Evolutionary conservation across 1,140 invertebrate genomes (phyloP), one percentile per base, ranked within the genome.

Genomic region (Fopius arisanus): DNA sequence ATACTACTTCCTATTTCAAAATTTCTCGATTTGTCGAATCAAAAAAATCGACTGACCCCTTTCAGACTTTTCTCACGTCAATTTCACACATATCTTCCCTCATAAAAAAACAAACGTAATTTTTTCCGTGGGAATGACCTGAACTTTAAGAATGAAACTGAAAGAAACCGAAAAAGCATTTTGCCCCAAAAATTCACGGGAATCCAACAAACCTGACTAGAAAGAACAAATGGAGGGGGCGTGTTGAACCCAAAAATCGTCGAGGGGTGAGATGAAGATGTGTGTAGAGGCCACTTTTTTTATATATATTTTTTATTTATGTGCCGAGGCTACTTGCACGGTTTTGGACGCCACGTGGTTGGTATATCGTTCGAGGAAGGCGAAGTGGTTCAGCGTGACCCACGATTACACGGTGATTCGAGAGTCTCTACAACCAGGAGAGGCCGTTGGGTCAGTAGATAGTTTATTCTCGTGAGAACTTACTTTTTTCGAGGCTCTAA

Each of bases 381-480:
- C 19, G 23, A 48, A 59, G 54, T 59, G 23, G 19, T 59, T 26
- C 54, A 59, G 54, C 54, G 54, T 59, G 54, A 59, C 54, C 54
- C 54, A 26, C 54, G 54, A 59, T 59, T 59, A 59, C 54, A 59
- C 54, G 54, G 54, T 59, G 54, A 59, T 59, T 59, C 54, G 9
- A 59, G 21, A 2, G 23, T 59, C 23, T 28, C 54, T 26, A 59
- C 54, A 59, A 59, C 54, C 10, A n/a, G n/a, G 19, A 59, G 26
- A 59, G 1, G 19, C 54, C 6, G 54, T 59, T 59, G 23, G 54
- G 54, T 59, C 54, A 59, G 19, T 21, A 14, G 14, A 59, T 59
- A 28, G 54, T 59, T 59, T 59, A 14, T 59, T 59, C 54, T 59
- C 54, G 54, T 59, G 54, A 59, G 54, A 59, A 59, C 54, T 59